Base-by-base conservation (phyloP, 2,888 invertebrate genomes). In the Meiosimyza decipiens region DNA sequence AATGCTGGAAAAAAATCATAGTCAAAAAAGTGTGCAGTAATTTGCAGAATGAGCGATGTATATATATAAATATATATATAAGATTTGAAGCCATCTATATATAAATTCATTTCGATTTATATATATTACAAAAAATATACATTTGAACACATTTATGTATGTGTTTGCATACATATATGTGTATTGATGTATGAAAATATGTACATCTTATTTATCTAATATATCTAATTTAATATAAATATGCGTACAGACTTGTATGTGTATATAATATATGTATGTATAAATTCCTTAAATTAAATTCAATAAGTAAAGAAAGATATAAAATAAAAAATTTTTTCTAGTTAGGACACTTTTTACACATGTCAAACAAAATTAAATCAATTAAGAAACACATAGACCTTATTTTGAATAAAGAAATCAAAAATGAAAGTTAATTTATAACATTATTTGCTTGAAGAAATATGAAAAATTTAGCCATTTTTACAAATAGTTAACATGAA, bases 311-410 rank as follows among this genome's bases (percentile, higher is more conserved):
- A 62, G 6, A 15, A 13, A 33, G n/a, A 40, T 62, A 15, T 62
- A 13, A 62, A 62, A 62, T n/a, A 7, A 9, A 13, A 62, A n/a
- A 54, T 18, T 54, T 54, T 62, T 62, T 62, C 62, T 62, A 62
- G 62, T 47, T 62, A 62, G 62, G 62, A 15, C n/a, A 62, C 62
- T 40, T 62, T 62, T 62, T 62, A 62, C 47, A 62, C 40, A 62
- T 62, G n/a, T 62, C 47, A 18, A 40, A n/a, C 16, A 54, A 54
- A 54, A 7, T 54, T 11, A 54, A 18, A 54, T 16, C 54, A 54
- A 54, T 18, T 54, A 18, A 18, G 22, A 54, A 54, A 54, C 12
- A 54, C 12, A 16, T 4, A 54, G 18, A 54, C 4, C 4, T 18
- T 54, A 16, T 54, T n/a, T n/a, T 22, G 22, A 16, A 54, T 54